phyloP scores from a whole-genome alignment of 2,797 vertebrate species.

The Hippoglossus hippoglossus region DNA sequence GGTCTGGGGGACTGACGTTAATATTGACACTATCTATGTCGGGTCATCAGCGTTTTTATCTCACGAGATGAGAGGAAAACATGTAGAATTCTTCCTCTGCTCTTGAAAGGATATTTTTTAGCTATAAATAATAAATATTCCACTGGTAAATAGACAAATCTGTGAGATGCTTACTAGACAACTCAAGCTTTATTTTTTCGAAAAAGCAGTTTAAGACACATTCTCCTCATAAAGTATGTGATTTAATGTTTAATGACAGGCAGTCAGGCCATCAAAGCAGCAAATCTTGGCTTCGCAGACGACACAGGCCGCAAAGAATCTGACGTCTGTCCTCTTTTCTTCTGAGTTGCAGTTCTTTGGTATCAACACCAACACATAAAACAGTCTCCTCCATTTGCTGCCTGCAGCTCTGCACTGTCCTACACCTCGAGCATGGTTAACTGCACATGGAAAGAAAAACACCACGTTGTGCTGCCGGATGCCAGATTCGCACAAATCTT shows the following conservation, averaged over 20 bases:
- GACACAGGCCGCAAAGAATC: slow-evolving; percentile 54
- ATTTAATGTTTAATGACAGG: slow-evolving; percentile 64
- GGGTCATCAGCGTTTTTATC: slow-evolving; percentile 67
- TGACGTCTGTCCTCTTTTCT: slow-evolving; percentile 64
- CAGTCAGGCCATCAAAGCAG: slow-evolving; percentile 61
- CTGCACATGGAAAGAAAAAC: slow-evolving; percentile 89
- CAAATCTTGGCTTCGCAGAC: slow-evolving; percentile 60
- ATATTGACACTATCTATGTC: slow-evolving; percentile 68
- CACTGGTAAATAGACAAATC: not conserved
- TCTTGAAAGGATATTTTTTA: slow-evolving; percentile 13
- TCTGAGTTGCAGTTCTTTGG: slow-evolving; percentile 49
- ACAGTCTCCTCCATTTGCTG: slow-evolving; percentile 71
- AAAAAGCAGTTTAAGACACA: slow-evolving; percentile 16
- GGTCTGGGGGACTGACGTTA: slow-evolving; percentile 69
- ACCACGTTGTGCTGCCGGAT: slow-evolving; percentile 53
- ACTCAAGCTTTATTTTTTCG: not conserved
- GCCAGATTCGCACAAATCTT: slow-evolving; percentile 70
- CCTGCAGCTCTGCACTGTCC: slow-evolving; percentile 75
- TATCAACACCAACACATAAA: slow-evolving; percentile 65
- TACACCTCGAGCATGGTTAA: slow-evolving; percentile 84
- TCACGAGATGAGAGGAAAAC: slow-evolving; percentile 47
- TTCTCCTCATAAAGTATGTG: slow-evolving; percentile 36
- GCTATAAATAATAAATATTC: not conserved
- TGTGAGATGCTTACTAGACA: slow-evolving; percentile 12
- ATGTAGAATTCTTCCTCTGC: slow-evolving; percentile 34